These are phyloP conservation scores for Diloba caeruleocephala DNA, from an alignment of 2,888 invertebrate genomes.

Conservation along the genomic window DNA sequence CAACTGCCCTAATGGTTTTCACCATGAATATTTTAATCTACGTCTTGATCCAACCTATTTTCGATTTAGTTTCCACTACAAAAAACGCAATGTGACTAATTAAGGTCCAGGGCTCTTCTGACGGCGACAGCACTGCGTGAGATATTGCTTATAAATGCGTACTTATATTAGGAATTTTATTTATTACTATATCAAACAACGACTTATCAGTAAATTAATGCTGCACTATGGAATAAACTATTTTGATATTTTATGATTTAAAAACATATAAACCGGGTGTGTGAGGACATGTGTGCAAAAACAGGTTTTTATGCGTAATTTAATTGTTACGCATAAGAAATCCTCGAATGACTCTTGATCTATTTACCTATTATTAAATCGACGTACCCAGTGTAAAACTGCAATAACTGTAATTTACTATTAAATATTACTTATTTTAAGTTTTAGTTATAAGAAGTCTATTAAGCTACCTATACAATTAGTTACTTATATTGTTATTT, in stretches of 20 bases:
- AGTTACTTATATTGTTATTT: constrained; percentile 78
- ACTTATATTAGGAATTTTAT: not conserved
- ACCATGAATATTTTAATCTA: constrained; percentile 73
- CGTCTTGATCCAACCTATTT: constrained; percentile 76
- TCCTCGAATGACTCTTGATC: constrained; percentile 35
- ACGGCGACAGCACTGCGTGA: constrained; percentile 73
- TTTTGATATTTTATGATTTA: constrained; percentile 1
- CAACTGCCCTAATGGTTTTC: constrained; percentile 76
- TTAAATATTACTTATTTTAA: constrained; percentile 2
- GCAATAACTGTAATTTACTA: not conserved
- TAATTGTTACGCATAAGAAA: constrained; percentile 71
- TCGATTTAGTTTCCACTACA: constrained; percentile 74
- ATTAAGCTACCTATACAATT: constrained; percentile 30
- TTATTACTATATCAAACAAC: not conserved
- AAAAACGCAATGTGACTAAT: constrained; percentile 76
- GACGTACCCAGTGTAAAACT: not conserved
- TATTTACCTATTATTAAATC: not conserved
- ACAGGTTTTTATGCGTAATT: constrained; percentile 75
- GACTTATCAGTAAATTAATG: constrained; percentile 12
- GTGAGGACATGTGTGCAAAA: constrained; percentile 35
- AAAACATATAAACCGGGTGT: constrained; percentile 12
- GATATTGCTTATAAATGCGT: constrained; percentile 12
- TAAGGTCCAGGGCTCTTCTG: constrained; percentile 63
- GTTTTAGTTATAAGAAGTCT: constrained; percentile 20
- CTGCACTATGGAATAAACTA: constrained; percentile 2